Evolutionary conservation across 1,140 invertebrate genomes (phyloP).

Genomic region (Hyposmocoma kahamanoa): DNA sequence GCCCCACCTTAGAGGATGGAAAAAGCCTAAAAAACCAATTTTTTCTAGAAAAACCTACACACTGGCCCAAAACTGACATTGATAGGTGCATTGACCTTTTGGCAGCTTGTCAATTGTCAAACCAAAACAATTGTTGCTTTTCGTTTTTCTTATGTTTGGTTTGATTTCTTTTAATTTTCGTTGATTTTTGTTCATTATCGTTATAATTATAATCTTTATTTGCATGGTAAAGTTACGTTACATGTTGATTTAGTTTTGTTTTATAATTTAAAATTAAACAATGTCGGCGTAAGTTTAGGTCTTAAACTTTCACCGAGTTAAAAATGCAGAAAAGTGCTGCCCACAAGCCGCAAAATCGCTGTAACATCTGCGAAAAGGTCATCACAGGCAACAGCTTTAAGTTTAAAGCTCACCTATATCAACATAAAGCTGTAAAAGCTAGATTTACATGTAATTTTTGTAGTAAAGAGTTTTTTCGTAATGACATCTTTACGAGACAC

Average conservation of each 20-base stretch:
- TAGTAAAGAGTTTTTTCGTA: conserved; percentile 30
- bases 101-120: too few relatives aligned
- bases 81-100: too few relatives aligned
- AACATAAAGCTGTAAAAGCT: conserved; percentile 25
- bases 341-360: conserved; percentile 13
- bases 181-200: background rate
- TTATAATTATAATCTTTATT: conserved; percentile 13
- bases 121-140: too few relatives aligned
- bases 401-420: conserved; percentile 40
- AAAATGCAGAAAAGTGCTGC: background rate
- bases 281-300: background rate
- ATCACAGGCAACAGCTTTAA: conserved; percentile 27
- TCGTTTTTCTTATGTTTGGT: too few relatives aligned
- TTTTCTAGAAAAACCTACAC: too few relatives aligned
- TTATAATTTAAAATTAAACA: background rate
- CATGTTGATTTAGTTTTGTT: background rate
- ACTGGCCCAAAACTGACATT: too few relatives aligned
- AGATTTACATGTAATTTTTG: conserved; percentile 32
- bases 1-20: too few relatives aligned
- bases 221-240: conserved; percentile 10
- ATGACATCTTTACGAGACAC: conserved; percentile 28
- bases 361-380: conserved; percentile 30
- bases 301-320: conserved; percentile 4
- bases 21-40: too few relatives aligned
- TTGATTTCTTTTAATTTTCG: too few relatives aligned